Evolutionary conservation across 2,797 vertebrate genomes (phyloP).

Genomic region (Melanotaenia pygmaea): DNA sequence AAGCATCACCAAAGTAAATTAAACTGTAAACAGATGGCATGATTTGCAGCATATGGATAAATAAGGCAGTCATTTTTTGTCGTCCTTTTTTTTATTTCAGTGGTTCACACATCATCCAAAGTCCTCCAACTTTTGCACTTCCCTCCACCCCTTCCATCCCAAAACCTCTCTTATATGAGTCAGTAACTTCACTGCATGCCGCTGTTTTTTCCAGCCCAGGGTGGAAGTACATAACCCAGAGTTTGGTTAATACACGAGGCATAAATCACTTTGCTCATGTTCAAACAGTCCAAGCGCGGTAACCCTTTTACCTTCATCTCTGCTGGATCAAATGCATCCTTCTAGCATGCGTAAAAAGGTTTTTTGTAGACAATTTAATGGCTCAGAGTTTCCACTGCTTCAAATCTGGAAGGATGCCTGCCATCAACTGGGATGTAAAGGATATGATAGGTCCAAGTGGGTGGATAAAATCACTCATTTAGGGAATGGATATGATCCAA

Average conservation of each 20-base stretch:
- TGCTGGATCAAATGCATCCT: conserved; percentile 35
- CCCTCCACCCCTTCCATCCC: conserved; percentile 39
- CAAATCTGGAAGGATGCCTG: conserved; percentile 22
- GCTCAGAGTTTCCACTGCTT: conserved; percentile 52
- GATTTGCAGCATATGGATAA: conserved; percentile 78
- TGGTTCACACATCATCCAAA: conserved; percentile 71
- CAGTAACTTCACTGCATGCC: conserved; percentile 60
- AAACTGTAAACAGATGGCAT: conserved; percentile 82
- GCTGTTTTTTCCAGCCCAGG: conserved; percentile 62
- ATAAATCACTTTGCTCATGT: conserved; percentile 60
- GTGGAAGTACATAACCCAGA: conserved; percentile 52
- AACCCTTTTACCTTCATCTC: conserved; percentile 61
- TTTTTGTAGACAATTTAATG: conserved; percentile 31
- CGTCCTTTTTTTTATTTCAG: conserved; percentile 59
- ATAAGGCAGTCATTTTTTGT: conserved; percentile 71
- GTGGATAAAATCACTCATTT: conserved; percentile 32
- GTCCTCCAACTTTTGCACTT: conserved; percentile 28
- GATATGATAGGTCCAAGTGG: conserved; percentile 32
- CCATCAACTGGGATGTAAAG: conserved; percentile 21
- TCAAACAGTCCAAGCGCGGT: conserved; percentile 38
- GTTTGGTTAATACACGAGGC: conserved; percentile 29
- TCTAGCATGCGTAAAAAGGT: conserved; percentile 16
- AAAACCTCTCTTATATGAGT: conserved; percentile 42
- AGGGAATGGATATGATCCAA: conserved; percentile 22
- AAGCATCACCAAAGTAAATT: conserved; percentile 80